Base-by-base conservation (phyloP, 2,797 vertebrate species). In the Typhlichthys eigenmanni region DNA sequence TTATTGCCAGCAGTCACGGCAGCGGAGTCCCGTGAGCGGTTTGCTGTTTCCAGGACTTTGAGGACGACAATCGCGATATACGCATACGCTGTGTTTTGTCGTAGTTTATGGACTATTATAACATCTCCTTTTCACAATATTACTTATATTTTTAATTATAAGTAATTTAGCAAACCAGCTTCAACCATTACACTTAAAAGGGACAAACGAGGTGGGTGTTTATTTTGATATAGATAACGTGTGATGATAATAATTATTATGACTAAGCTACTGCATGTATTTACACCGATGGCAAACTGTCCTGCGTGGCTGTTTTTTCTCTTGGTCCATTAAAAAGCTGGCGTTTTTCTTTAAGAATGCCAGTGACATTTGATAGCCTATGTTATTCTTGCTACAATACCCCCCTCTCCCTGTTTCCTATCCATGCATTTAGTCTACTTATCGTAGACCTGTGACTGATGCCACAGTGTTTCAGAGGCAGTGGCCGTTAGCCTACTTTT, bases 181-280 rank as follows among this genome's bases (percentile, higher is more conserved):
- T 72, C 80, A 80, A 71, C 72, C 81, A 84, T 88, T 85, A 78
- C 76, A 45, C 83, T 83, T 13, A 76, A 84, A 78, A 76, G 72
- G 84, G 73, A 72, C 78, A 62, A 72, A 75, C 86, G 78, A 90
- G 91, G 92, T 93, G 85, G 76, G 91, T 91, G 69, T 49, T 51
- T 32, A 51, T 19, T 48, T 48, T 4, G 47, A 32, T 29, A 58
- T 32, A 0, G 4, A 50, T 48, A 52, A 34, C 63, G 55, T 62
- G 52, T 60, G 58, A 4, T 45, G 58, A 24, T 24, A 24, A 24
- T 24, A 46, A 59, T 56, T 24, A 1, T 47, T 14, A 53, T 10
- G n/a, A 5, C 64, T 12, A 19, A 34, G 64, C 69, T 24, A 24
- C 24, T 24, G 2, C 24, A 24, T 24, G 24, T 24, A 24, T 24